Evolutionary conservation across 2,797 vertebrate genomes (phyloP), one percentile per base, ranked within the genome.

Genomic region (Acanthurus leucopareius): DNA sequence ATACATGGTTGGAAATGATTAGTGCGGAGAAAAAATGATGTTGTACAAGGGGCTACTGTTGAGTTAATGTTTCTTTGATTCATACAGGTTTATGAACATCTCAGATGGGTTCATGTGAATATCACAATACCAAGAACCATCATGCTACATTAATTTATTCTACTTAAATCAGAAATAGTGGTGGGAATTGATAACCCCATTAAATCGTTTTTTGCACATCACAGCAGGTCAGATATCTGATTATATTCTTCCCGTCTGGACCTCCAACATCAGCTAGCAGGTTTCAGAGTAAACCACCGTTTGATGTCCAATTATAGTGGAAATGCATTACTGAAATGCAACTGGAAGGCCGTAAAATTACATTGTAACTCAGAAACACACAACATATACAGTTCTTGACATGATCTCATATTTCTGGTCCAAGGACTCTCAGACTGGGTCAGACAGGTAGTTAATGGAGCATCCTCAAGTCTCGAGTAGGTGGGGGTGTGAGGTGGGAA

Each of bases 381-480:
- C 25, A 52, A 16, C 38, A 77, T 69, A 67, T 32, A 75, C 28
- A 8, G 52, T 22, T 63, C 82, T 79, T 69, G 77, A 88, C 77
- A 61, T 52, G 61, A 91, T 77, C 83, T 73, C 47, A 52, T 86
- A 82, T 86, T 86, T 90, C 79, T 91, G 82, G 85, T 89, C 85
- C 91, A 88, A 88, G 86, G 92, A 91, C 86, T 88, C 83, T 88
- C 77, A 89, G 86, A 82, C 84, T 90, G 84, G 90, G 90, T 91
- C 91, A 93, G 92, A 89, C 88, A 91, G 90, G 90, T 92, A 84
- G 79, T 77, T 89, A 84, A 89, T 85, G 79, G 90, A 89, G 88
- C 87, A 82, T 88, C 89, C 81, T 88, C 87, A 73, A 40, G 67
- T 87, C 72, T 84, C 61, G 58, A 80, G 79, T 49, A 51, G 64